Base-by-base conservation (phyloP, 2,888 invertebrate genomes). In the Tridacna gigas region DNA sequence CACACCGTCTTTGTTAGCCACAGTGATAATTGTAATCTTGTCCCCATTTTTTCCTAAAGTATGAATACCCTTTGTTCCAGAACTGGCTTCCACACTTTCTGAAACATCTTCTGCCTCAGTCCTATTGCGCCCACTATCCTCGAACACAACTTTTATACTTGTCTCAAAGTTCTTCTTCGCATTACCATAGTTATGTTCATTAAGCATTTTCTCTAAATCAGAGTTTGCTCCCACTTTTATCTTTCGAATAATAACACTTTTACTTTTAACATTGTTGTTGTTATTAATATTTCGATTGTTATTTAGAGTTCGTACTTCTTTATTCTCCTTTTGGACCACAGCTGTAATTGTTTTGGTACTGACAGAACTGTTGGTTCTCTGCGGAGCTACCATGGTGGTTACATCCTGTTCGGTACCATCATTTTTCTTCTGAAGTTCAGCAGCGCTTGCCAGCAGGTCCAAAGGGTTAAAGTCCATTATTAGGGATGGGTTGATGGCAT, bases 361-460 rank as follows among this genome's bases (percentile, higher is more conserved):
- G 11, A 28, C 48, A 1, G 71, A 56, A 0, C 47, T 77, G 74
- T 80, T 71, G 13, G 11, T n/a, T 61, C 80, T 77, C 26, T 80
- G 84, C 15, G 82, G 76, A 20, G 89, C 86, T 45, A 85, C 82
- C 69, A 75, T 80, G n/a, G 45, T 71, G 28, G 74, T 69, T 60
- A 76, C 66, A 22, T 71, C 71, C 13, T 51, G 71, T n/a, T 75
- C 81, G 56, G 74, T 82, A 63, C 89, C 89, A 74, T 85, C 88
- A 56, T 84, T 79, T 76, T 91, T 87, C 76, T 85, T 84, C 80
- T 91, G 89, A 13, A 91, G 84, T 65, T 89, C 90, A 56, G 93
- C 93, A 77, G 93, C 92, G 67, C 91, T 90, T 56, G 93, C 93
- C 82, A 93, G 88, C 45, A 93, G 90, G 79, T 92, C 92, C 75